Base-by-base conservation (phyloP, 2,113 vertebrate genomes). In the Salvelinus namaycush region DNA sequence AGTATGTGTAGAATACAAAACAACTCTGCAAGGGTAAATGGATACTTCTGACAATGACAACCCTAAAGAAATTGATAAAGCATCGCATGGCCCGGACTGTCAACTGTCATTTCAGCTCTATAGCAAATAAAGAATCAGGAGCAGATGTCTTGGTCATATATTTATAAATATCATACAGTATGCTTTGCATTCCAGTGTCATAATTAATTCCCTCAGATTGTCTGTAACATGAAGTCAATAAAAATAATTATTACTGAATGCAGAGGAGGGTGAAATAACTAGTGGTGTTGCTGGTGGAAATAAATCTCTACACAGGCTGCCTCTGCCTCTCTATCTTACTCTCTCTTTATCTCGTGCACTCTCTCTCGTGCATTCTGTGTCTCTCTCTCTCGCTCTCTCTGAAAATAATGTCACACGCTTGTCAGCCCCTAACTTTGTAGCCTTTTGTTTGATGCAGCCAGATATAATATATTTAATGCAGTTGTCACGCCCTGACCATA, bases 1-100 rank as follows among this genome's bases (percentile, higher is more conserved):
- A 87, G 77, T 74, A 84, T 86, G 87, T 74, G 78, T 75, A 74
- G 87, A 90, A 91, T 88, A 86, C 83, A 73, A 83, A 90, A 79
- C 51, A 90, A 79, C 51, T 76, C 67, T 5, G 70, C 77, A 81
- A 84, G 84, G 84, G 81, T 87, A 88, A 89, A 85, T 68, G 83
- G 74, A 48, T 70, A 7, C 54, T 62, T 84, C 75, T 51, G 77
- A 83, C 76, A 76, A 81, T 79, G 87, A 82, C 82, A 80, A 74
- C 44, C 31, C 48, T 74, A 75, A 76, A 83, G 76, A 57, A 79
- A 73, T 69, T 71, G 24, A 76, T 67, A 73, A 67, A 71, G 68
- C 62, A 72, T 12, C 34, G 11, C 5, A 24, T 57, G 74, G 76
- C 48, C 68, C 60, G 22, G 67, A 62, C 59, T 81, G n/a, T 81